phyloP scores from a whole-genome alignment of 1,140 invertebrate species.

The Zaprionus capensis region DNA sequence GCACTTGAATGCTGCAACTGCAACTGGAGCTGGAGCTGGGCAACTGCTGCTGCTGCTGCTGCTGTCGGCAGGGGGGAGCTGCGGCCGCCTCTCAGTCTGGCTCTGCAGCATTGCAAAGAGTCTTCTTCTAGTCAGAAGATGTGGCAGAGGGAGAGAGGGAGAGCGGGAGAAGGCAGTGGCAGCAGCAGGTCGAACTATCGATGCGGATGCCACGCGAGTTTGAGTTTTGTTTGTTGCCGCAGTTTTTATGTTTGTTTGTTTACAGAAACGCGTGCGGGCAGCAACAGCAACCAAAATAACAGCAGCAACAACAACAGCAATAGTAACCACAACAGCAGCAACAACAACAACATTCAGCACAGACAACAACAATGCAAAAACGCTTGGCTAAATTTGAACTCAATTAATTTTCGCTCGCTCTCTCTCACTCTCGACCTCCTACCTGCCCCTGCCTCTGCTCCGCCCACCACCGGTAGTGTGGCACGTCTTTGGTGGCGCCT shows the following conservation, averaged over 20 bases:
- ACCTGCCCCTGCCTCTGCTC: not conserved
- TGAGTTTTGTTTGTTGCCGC: conserved; percentile 50
- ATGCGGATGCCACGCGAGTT: conserved; percentile 59
- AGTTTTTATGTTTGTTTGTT: conserved; percentile 69
- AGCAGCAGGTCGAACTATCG: conserved; percentile 38
- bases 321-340: conserved; percentile 35
- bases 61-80: not conserved
- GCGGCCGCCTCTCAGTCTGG: conserved; percentile 68
- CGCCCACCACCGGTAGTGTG: too few species aligned
- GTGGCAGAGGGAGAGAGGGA: conserved; percentile 9
- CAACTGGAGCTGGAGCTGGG: conserved; percentile 6
- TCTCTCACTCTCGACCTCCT: conserved; percentile 5
- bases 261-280: conserved; percentile 79
- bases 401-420: conserved; percentile 48
- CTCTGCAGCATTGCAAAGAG: conserved; percentile 50
- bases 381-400: conserved; percentile 50
- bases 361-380: conserved; percentile 33
- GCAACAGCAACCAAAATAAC: conserved; percentile 55
- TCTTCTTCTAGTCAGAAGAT: conserved; percentile 70
- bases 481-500: conserved; percentile 45
- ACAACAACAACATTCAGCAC: not conserved
- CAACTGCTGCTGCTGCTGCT: conserved; percentile 11
- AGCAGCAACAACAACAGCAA: conserved; percentile 22
- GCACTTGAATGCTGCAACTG: conserved; percentile 59
- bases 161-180: conserved; percentile 27